Evolutionary conservation across 2,888 invertebrate genomes (phyloP).

Genomic region (Itoplectis maculator): DNA sequence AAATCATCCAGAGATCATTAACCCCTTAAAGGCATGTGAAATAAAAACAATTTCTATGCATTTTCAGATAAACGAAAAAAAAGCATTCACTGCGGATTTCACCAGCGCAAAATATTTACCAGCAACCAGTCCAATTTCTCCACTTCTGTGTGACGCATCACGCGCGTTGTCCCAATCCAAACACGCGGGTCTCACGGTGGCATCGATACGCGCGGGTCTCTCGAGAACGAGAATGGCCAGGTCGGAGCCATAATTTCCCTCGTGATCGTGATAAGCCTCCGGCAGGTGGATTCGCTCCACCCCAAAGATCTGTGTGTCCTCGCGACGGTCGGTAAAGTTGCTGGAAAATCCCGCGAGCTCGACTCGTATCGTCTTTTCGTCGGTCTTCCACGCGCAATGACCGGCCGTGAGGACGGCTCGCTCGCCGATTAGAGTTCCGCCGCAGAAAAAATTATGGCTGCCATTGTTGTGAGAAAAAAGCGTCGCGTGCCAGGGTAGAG

Average conservation of each 20-base stretch:
- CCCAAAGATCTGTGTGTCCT: slow-evolving; percentile 79
- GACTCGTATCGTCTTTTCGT: slow-evolving; percentile 77
- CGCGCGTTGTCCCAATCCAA: slow-evolving; percentile 81
- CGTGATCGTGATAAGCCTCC: slow-evolving; percentile 85
- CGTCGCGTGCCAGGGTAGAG: slow-evolving; percentile 87
- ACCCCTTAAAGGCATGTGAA: no score
- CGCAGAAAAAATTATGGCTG: slow-evolving; percentile 86
- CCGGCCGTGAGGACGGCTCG: slow-evolving; percentile 84
- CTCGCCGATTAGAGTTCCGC: slow-evolving; percentile 86
- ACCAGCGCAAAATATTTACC: slow-evolving; percentile 67
- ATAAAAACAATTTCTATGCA: neutral
- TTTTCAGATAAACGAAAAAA: no score
- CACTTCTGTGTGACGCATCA: slow-evolving; percentile 66
- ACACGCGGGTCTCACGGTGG: slow-evolving; percentile 86
- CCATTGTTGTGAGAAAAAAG: slow-evolving; percentile 84
- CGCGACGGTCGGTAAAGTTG: slow-evolving; percentile 76
- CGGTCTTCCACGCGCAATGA: slow-evolving; percentile 84
- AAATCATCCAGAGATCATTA: no score
- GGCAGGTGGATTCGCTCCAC: slow-evolving; percentile 84
- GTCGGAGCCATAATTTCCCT: slow-evolving; percentile 86
- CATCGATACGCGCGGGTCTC: slow-evolving; percentile 82
- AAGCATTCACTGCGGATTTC: no score
- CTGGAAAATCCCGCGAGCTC: slow-evolving; percentile 81
- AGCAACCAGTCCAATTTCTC: slow-evolving; percentile 73
- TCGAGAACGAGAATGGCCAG: slow-evolving; percentile 85